These are phyloP conservation scores for Dasysyrphus tricinctus DNA, from an alignment of 2,888 invertebrate species.

Conservation along the genomic window DNA sequence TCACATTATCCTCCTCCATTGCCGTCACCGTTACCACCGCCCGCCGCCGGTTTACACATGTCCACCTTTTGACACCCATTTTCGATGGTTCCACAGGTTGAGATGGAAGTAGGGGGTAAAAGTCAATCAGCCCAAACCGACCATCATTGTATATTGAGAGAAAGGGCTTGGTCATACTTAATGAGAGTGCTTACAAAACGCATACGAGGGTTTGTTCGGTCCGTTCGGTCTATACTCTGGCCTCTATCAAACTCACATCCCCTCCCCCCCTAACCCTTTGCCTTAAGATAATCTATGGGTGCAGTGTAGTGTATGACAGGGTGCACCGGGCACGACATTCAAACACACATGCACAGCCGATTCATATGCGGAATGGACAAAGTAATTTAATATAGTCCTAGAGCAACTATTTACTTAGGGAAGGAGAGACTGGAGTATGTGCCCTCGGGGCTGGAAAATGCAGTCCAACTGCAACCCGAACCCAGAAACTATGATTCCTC, in stretches of 20 bases:
- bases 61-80: conserved; percentile 66
- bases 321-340: conserved; percentile 38
- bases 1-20: conserved; percentile 50
- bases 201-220: conserved; percentile 44
- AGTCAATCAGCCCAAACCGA: conserved; percentile 27
- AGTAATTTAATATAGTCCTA: conserved; percentile 74
- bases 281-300: conserved; percentile 27
- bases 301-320: conserved; percentile 38
- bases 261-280: neutral
- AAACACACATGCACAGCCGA: conserved; percentile 7
- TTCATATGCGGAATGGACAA: conserved; percentile 53
- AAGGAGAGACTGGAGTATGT: conserved; percentile 18
- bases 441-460: conserved; percentile 46
- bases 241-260: neutral
- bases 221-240: neutral
- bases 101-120: neutral
- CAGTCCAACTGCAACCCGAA: conserved; percentile 15
- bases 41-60: conserved; percentile 18
- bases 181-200: conserved; percentile 71
- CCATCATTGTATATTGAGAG: conserved; percentile 18
- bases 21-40: neutral
- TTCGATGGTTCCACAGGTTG: neutral
- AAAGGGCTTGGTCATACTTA: conserved; percentile 58
- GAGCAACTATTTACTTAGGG: conserved; percentile 70
- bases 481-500: conserved; percentile 26